phyloP scores from a whole-genome alignment of 2,888 invertebrate genomes.

The Taenaris catops region DNA sequence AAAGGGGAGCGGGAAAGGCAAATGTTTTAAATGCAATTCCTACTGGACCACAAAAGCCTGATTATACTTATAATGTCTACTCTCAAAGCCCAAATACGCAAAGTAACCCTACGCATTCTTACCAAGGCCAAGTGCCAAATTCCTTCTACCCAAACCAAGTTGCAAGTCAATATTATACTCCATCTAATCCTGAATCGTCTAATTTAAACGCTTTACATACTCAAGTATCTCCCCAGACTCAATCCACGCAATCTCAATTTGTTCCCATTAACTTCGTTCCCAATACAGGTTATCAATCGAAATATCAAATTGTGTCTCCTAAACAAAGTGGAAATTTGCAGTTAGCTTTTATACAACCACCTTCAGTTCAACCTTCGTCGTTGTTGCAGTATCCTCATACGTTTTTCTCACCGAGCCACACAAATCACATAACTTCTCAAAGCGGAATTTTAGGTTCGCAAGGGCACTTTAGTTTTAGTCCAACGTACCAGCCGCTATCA shows the following conservation, averaged over 20 bases:
- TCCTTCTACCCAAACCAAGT: slow-evolving; percentile 63
- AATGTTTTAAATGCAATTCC: slow-evolving; percentile 59
- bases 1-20: slow-evolving; percentile 58
- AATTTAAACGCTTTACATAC: slow-evolving; percentile 35
- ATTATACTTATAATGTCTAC: slow-evolving; percentile 65
- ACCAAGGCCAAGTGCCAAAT: slow-evolving; percentile 52
- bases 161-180: slow-evolving; percentile 49
- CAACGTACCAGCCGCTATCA: slow-evolving; percentile 43
- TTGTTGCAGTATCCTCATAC: slow-evolving; percentile 46
- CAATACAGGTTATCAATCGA: slow-evolving; percentile 62
- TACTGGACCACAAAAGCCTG: slow-evolving; percentile 64
- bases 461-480: slow-evolving; percentile 45
- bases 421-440: slow-evolving; percentile 36
- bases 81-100: slow-evolving; percentile 45
- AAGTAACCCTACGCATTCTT: slow-evolving; percentile 36
- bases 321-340: slow-evolving; percentile 58
- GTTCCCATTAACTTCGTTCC: slow-evolving; percentile 60
- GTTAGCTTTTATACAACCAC: slow-evolving; percentile 53
- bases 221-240: slow-evolving; percentile 23
- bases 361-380: slow-evolving; percentile 38
- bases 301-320: slow-evolving; percentile 59
- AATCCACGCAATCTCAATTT: slow-evolving; percentile 47
- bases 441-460: slow-evolving; percentile 35
- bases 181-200: slow-evolving; percentile 32
- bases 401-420: slow-evolving; percentile 36